These are phyloP conservation scores for Pollachius pollachius DNA, from an alignment of 2,113 vertebrate genomes.

Conservation along the genomic window DNA sequence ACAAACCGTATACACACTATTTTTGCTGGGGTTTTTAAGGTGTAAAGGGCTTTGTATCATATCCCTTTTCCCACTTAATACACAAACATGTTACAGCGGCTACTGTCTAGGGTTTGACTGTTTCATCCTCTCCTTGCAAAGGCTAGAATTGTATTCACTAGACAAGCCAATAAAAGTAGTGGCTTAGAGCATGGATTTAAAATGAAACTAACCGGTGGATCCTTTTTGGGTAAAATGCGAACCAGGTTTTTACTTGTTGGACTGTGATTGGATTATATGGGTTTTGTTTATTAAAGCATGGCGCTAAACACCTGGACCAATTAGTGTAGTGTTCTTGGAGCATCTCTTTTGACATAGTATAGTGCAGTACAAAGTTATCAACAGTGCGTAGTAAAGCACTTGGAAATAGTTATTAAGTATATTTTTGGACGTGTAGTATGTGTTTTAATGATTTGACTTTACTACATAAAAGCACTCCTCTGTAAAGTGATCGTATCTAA, in stretches of 20 bases:
- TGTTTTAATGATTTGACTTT: no score
- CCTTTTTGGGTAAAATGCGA: conserved; percentile 4
- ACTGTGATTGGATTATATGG: conserved; percentile 6
- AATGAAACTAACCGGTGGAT: not conserved
- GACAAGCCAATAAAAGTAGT: conserved; percentile 14
- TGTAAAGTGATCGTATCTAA: no score
- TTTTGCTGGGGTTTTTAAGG: no score
- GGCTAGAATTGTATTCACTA: not conserved
- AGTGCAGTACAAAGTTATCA: no score
- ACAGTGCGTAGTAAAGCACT: no score
- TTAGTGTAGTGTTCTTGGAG: no score
- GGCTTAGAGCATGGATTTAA: not conserved
- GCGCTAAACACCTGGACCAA: not conserved
- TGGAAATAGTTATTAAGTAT: no score
- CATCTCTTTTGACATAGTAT: no score
- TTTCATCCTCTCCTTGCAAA: not conserved
- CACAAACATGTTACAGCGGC: not conserved
- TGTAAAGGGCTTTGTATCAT: conserved; percentile 7
- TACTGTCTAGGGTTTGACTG: not conserved
- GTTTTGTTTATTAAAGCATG: not conserved
- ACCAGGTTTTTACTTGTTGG: no score
- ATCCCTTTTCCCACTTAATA: not conserved
- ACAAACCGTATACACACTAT: not conserved
- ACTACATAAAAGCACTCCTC: no score
- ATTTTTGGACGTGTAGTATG: no score